Conservation (phyloP, 2,113 vertebrate species). For the Axis porcinus region DNA sequence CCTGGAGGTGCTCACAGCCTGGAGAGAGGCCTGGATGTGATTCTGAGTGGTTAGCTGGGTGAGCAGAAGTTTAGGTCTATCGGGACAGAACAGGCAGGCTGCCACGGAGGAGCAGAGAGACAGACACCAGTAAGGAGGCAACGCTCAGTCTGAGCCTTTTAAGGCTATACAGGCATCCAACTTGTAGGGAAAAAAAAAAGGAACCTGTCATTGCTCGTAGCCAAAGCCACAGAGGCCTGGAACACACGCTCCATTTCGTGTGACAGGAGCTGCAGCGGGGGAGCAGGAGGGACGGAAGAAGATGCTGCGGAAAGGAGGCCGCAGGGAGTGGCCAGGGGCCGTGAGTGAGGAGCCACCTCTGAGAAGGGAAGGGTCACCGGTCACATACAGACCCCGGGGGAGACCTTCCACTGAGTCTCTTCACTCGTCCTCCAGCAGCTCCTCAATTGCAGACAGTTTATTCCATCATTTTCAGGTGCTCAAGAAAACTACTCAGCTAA, state of each 20-base stretch:
- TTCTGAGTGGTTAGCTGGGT: neutral
- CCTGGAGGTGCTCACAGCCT: neutral
- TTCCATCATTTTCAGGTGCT: neutral
- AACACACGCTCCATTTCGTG: rapidly evolving
- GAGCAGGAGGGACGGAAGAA: neutral
- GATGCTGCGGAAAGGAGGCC: neutral
- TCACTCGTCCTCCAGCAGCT: neutral
- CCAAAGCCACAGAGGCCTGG: neutral
- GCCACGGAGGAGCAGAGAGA: neutral
- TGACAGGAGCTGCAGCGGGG: neutral
- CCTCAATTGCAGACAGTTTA: neutral
- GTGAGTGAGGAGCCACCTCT: neutral
- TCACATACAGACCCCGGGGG: neutral
- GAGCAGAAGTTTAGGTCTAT: neutral
- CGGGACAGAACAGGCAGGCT: neutral
- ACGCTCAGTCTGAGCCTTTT: neutral
- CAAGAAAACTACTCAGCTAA: neutral
- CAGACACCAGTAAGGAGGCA: neutral
- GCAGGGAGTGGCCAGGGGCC: neutral
- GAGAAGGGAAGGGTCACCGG: neutral
- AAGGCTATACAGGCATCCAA: neutral
- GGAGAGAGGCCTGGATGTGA: neutral
- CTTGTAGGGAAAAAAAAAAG: neutral
- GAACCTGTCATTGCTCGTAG: neutral
- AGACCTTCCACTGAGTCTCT: neutral